Percentiles rank a stretch among this genome's conserved stretches.
Evolutionary conservation across 2,797 vertebrate genomes (phyloP).

Genomic region (Myiotriccus ornatus): DNA sequence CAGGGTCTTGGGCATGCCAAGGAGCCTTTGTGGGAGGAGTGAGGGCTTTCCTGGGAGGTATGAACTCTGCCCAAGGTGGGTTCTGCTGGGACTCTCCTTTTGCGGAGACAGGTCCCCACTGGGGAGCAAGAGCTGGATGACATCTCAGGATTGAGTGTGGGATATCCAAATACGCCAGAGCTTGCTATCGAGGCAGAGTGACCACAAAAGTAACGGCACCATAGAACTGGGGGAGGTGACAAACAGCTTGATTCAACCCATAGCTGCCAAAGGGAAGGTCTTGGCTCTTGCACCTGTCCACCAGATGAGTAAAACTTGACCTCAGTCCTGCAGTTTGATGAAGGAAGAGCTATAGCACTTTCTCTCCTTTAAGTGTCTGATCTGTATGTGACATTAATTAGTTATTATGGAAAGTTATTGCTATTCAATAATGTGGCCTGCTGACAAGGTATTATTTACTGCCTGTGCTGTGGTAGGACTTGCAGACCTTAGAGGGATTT

Average conservation of each 20-base stretch:
- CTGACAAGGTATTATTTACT: neutral
- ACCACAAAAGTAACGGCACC: neutral
- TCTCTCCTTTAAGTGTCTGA: neutral
- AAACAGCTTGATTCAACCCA: neutral
- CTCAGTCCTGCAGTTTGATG: neutral
- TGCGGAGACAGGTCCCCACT: neutral
- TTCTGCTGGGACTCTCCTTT: neutral
- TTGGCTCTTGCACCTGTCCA: neutral
- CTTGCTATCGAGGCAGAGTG: neutral
- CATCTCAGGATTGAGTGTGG: neutral
- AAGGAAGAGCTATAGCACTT: neutral
- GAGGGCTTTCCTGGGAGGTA: neutral
- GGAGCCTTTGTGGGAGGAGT: neutral
- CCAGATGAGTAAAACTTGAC: neutral
- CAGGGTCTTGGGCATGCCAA: neutral
- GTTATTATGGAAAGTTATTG: conserved; percentile 41
- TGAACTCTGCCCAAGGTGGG: neutral
- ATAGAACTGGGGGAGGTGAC: neutral
- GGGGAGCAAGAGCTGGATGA: neutral
- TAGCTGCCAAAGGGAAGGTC: neutral
- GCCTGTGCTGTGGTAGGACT: neutral
- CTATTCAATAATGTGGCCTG: conserved; percentile 9
- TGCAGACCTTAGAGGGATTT: neutral
- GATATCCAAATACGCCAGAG: neutral
- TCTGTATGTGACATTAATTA: conserved; percentile 36